Conservation (phyloP, 2,113 vertebrate genomes). For the Microcebus griseorufus region DNA sequence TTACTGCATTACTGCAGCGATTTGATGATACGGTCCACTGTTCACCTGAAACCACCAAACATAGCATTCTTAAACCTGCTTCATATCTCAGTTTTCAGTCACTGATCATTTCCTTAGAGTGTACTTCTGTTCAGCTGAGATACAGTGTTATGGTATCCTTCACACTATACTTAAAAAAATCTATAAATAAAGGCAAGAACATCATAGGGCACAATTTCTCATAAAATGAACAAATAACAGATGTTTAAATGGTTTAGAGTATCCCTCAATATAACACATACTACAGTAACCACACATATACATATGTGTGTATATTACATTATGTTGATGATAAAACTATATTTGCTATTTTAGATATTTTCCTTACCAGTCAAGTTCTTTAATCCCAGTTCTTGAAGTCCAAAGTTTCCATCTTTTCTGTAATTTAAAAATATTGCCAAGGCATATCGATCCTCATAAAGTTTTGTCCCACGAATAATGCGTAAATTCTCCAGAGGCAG, state of each 20-base stretch:
- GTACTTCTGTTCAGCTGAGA: conserved; percentile 60
- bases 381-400: conserved; percentile 94
- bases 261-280: not conserved
- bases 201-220: not conserved
- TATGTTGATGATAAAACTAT: not conserved
- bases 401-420: conserved; percentile 94
- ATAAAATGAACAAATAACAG: not conserved
- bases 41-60: conserved; percentile 39
- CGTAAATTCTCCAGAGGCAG: conserved; percentile 97
- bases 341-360: not conserved
- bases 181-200: conserved; percentile 28
- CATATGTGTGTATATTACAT: not conserved
- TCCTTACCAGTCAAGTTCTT: conserved; percentile 95
- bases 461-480: conserved; percentile 95
- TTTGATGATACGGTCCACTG: conserved; percentile 50
- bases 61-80: not conserved
- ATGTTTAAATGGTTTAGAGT: not conserved
- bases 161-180: conserved; percentile 26
- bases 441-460: conserved; percentile 95
- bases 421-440: conserved; percentile 98
- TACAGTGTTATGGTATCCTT: conserved; percentile 25
- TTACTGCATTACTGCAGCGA: not conserved
- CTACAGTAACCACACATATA: fast-evolving
- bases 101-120: conserved; percentile 41
- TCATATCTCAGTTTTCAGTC: conserved; percentile 63